Evolutionary conservation across 2,113 vertebrate genomes (phyloP).

Genomic region (Entelurus aequoreus): DNA sequence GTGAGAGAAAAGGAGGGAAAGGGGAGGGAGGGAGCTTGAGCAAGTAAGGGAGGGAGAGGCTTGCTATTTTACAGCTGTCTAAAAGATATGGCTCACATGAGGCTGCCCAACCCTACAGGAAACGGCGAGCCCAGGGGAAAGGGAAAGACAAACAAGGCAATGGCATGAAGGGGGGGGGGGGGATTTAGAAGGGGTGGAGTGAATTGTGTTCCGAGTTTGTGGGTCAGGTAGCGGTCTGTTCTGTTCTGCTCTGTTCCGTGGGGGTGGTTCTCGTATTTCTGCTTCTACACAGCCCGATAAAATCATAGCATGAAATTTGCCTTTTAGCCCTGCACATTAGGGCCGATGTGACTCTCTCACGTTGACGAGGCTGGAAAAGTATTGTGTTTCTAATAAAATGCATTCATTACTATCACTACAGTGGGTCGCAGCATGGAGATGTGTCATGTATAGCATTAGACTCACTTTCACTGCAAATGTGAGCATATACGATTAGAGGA

Average conservation of each 20-base stretch:
- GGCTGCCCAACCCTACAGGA: conserved; percentile 74
- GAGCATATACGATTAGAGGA: conserved; percentile 9
- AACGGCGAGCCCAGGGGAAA: conserved; percentile 72
- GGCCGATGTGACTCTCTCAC: conserved; percentile 9
- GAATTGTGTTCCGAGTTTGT: conserved; percentile 53
- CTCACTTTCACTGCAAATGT: conserved; percentile 23
- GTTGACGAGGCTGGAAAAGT: conserved; percentile 11
- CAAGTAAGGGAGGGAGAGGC: conserved; percentile 32
- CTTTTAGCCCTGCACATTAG: conserved; percentile 44
- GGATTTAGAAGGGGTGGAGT: conserved; percentile 51
- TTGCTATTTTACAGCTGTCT: conserved; percentile 68
- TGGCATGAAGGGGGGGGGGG: conserved; percentile 54
- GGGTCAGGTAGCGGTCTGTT: conserved; percentile 64
- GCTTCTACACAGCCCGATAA: conserved; percentile 55
- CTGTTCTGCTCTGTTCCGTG: conserved; percentile 36
- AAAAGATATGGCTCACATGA: conserved; percentile 72
- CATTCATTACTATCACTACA: neutral
- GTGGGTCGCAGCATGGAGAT: conserved; percentile 11
- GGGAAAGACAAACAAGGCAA: conserved; percentile 78
- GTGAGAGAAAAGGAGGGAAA: conserved; percentile 43
- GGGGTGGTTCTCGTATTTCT: conserved; percentile 63
- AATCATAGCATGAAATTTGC: conserved; percentile 58
- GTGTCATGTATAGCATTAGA: conserved; percentile 2
- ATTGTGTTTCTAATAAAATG: conserved; percentile 12
- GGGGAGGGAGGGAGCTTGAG: conserved; percentile 23